Evolutionary conservation across 1,140 invertebrate species (phyloP).

Genomic region (Physella acuta): DNA sequence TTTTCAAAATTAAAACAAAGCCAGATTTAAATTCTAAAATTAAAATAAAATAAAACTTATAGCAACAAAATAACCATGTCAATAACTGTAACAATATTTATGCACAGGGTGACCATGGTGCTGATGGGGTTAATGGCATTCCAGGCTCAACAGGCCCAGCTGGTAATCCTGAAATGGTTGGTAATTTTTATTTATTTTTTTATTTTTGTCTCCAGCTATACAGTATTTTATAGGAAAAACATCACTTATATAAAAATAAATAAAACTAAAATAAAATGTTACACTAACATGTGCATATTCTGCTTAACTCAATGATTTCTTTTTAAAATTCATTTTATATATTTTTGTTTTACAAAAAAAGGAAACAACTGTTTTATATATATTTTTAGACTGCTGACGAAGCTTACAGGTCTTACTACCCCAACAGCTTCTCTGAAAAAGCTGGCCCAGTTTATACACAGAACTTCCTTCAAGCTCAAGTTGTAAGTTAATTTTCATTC

Average conservation of each 20-base stretch:
- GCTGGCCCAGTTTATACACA: constrained; percentile 35
- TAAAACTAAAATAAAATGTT: too few species aligned
- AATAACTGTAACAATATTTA: too few species aligned
- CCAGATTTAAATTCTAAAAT: too few species aligned
- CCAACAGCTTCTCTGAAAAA: constrained; percentile 31
- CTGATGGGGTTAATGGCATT: constrained; percentile 7
- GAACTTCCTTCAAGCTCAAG: constrained; percentile 42
- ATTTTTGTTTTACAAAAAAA: neutral
- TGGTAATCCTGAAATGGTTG: constrained; percentile 7
- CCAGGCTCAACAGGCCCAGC: neutral
- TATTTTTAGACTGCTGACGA: constrained; percentile 36
- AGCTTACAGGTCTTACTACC: constrained; percentile 34
- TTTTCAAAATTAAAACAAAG: too few species aligned
- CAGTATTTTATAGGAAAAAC: too few species aligned
- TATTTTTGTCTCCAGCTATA: neutral
- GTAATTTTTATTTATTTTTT: neutral
- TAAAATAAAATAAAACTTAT: too few species aligned
- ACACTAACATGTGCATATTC: too few species aligned
- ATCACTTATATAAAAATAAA: too few species aligned
- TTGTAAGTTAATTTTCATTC: too few species aligned
- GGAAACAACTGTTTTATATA: neutral
- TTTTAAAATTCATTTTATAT: too few species aligned
- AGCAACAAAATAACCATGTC: too few species aligned
- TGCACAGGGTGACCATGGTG: constrained; percentile 2
- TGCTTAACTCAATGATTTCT: too few species aligned